Percentiles rank a stretch among this genome's conserved stretches.
Conservation (phyloP, 1,140 invertebrate genomes). For the Mesaphorura yosii region DNA sequence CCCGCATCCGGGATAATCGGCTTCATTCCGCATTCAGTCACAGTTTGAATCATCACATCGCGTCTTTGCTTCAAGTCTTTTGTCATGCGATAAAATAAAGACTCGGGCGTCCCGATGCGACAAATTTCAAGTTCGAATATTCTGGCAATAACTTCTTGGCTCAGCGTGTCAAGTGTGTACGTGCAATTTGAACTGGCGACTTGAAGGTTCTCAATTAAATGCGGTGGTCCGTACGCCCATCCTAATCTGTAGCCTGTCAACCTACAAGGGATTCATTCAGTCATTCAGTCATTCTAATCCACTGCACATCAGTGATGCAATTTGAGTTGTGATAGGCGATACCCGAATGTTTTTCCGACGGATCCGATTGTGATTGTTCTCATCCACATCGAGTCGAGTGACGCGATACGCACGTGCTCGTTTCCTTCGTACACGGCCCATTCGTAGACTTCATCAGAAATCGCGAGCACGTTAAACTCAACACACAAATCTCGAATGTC, state of each 20-base stretch:
- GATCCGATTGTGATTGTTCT: slow-evolving; percentile 94
- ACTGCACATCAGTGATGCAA: not conserved
- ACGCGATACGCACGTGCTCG: slow-evolving; percentile 73
- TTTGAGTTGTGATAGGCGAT: not conserved
- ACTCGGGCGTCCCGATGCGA: slow-evolving; percentile 21
- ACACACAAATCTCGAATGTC: slow-evolving; percentile 75
- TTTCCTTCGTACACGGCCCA: slow-evolving; percentile 82
- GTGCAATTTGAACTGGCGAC: slow-evolving; percentile 88
- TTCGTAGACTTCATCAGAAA: slow-evolving; percentile 97
- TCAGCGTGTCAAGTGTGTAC: slow-evolving; percentile 75
- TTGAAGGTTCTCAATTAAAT: slow-evolving; percentile 66
- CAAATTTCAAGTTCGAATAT: slow-evolving; percentile 24
- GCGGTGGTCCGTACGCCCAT: slow-evolving; percentile 84
- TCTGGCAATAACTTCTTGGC: slow-evolving; percentile 21
- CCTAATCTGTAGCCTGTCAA: slow-evolving; percentile 95
- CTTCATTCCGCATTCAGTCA: slow-evolving; percentile 16
- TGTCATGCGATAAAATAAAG: slow-evolving; percentile 26
- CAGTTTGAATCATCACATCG: slow-evolving; percentile 15
- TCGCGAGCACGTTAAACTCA: slow-evolving; percentile 80
- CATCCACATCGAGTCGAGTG: slow-evolving; percentile 75
- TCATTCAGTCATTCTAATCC: not conserved
- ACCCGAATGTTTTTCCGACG: slow-evolving; percentile 77
- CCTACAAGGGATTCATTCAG: slow-evolving; percentile 45
- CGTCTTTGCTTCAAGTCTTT: slow-evolving; percentile 25
- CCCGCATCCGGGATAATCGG: slow-evolving; percentile 45